Evolutionary conservation across 2,888 invertebrate genomes (phyloP), one percentile per base, ranked within the genome.

Genomic region (Drosophila emarginata): DNA sequence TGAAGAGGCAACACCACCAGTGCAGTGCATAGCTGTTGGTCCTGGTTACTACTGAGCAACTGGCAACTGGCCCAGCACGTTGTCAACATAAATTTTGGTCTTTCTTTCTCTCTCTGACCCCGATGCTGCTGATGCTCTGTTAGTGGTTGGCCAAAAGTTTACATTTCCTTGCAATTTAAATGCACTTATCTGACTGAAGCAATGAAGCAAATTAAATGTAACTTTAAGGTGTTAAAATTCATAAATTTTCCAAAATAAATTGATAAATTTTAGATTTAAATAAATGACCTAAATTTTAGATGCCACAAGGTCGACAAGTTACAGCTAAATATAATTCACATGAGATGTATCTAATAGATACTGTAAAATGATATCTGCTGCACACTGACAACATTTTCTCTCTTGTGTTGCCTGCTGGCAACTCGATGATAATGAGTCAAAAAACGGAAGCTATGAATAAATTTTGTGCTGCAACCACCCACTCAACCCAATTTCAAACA

Each of bases 11-110:
- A 5, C 6, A 26, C 26, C 23, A 26, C 26, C 6, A 26, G 37
- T 28, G 36, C 14, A 7, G 32, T 15, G 66, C n/a, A n/a, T 15
- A 28, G 18, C 14, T 53, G 6, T 3, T 21, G 18, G 40, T 26
- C 15, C 12, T 12, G 5, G 23, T 9, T 32, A 32, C 32, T 32
- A 32, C 32, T 32, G 32, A 32, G 32, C 4, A 32, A n/a, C 23
- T 28, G 79, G 79, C 72, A n/a, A 60, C 58, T 58, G 77, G 72
- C 76, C 74, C 79, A 72, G 80, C 78, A 81, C 78, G 78, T 72
- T 85, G 81, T 80, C 82, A 71, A 78, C 80, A 85, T 82, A 82
- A 85, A 82, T 82, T 82, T 78, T 71, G 63, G 59, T 39, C 63
- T 21, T 23, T 50, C 26, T 52, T 11, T n/a, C 40, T 40, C 15